A percentile compares a stretch with the other conserved stretches of the same genome.
Evolutionary conservation across 2,888 invertebrate species (phyloP).

Genomic region (Volucella bombylans): DNA sequence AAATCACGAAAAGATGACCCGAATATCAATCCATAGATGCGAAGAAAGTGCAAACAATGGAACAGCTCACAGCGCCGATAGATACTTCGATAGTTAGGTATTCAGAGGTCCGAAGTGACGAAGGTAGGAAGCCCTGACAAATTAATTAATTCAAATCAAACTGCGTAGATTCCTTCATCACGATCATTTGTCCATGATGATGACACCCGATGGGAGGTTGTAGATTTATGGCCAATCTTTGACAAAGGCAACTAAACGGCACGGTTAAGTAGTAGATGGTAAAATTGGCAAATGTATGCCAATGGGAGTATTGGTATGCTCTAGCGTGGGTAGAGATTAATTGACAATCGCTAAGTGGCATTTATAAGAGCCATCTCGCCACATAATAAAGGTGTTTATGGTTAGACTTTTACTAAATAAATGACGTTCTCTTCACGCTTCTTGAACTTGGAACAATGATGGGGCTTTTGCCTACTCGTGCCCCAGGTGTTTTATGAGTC

Average conservation of each 20-base stretch:
- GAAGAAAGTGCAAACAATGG: conserved; percentile 37
- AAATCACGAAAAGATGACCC: conserved; percentile 50
- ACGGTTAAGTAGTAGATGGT: neutral
- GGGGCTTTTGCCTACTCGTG: conserved; percentile 11
- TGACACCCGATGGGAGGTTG: conserved; percentile 38
- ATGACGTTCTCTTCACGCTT: conserved; percentile 49
- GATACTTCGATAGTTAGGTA: neutral
- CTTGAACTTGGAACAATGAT: conserved; percentile 32
- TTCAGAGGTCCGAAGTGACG: neutral
- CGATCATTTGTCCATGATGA: conserved; percentile 17
- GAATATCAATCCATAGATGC: conserved; percentile 12
- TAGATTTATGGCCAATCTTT: conserved; percentile 30
- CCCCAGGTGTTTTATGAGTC: conserved; percentile 27
- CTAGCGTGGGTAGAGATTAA: conserved; percentile 46
- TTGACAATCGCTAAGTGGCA: conserved; percentile 64
- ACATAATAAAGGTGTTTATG: conserved; percentile 28
- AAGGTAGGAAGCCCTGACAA: conserved; percentile 4
- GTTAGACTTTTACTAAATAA: conserved; percentile 21
- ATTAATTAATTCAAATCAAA: conserved; percentile 48
- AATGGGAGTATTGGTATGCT: conserved; percentile 26
- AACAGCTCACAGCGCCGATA: conserved; percentile 11
- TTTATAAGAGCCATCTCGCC: conserved; percentile 44
- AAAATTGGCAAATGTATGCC: conserved; percentile 39
- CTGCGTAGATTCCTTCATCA: conserved; percentile 27
- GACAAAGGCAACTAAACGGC: conserved; percentile 16